Conservation (phyloP, 2,797 vertebrate species). For the Sibirionetta formosa region DNA sequence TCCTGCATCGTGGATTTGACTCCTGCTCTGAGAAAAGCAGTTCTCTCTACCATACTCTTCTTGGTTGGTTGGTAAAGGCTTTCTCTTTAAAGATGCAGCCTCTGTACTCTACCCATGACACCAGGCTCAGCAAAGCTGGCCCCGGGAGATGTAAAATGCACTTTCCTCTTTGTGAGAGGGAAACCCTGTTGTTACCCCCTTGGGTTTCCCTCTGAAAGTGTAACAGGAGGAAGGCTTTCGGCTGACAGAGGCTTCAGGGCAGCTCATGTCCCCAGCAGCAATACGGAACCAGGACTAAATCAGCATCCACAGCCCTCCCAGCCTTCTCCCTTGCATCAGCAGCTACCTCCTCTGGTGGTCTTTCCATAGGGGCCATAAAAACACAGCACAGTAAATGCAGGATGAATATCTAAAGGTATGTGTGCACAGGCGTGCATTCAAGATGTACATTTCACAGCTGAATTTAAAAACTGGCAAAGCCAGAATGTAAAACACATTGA, state of each 20-base stretch:
- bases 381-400: neutral
- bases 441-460: neutral
- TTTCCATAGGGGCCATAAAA: neutral
- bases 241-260: neutral
- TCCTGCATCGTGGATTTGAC: neutral
- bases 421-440: neutral
- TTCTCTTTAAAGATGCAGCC: neutral
- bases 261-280: neutral
- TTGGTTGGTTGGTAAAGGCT: neutral
- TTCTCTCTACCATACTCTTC: neutral
- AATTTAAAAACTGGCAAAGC: neutral
- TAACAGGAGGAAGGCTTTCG: neutral
- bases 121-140: neutral
- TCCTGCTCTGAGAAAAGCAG: neutral
- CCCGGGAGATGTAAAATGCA: neutral
- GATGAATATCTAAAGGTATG: neutral
- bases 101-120: neutral
- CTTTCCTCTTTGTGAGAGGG: neutral
- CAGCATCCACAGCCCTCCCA: fast-evolving
- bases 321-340: neutral
- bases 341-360: neutral
- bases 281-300: neutral
- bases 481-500: neutral
- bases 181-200: neutral
- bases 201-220: neutral